phyloP scores from a whole-genome alignment of 2,888 invertebrate genomes.

The Pristionchus entomophagus region DNA sequence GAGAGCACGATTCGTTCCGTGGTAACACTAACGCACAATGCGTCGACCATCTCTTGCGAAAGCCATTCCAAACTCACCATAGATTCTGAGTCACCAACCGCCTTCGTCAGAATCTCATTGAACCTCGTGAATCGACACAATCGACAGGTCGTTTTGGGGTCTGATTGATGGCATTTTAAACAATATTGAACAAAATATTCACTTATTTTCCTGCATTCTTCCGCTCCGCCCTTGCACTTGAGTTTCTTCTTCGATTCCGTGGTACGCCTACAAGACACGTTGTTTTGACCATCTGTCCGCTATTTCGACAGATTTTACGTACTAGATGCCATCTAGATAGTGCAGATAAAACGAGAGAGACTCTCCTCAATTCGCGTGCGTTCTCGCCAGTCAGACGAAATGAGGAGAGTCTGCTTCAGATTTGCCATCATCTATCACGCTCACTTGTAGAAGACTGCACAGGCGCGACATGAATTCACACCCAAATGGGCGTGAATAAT shows the following conservation, averaged over 20 bases:
- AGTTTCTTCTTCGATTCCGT: background rate
- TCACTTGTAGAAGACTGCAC: constrained; percentile 17
- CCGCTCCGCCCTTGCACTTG: background rate
- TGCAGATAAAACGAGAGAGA: too few relatives aligned
- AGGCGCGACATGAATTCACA: background rate
- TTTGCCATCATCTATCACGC: too few relatives aligned
- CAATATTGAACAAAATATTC: background rate
- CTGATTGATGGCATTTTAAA: too few relatives aligned
- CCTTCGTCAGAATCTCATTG: background rate
- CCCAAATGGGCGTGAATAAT: background rate
- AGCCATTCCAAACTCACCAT: background rate
- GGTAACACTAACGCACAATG: background rate
- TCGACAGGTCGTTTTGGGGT: background rate
- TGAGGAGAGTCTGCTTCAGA: background rate
- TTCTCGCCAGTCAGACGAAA: too few relatives aligned
- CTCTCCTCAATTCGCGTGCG: too few relatives aligned
- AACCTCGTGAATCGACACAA: background rate
- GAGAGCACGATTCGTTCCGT: too few relatives aligned
- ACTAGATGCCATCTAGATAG: too few relatives aligned
- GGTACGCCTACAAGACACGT: background rate
- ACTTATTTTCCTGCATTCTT: background rate
- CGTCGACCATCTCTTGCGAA: background rate
- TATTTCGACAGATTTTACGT: too few relatives aligned
- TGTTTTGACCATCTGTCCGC: too few relatives aligned
- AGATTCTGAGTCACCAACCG: background rate